Base-by-base conservation (phyloP, 1,140 invertebrate species). In the Drosophila willistoni region DNA sequence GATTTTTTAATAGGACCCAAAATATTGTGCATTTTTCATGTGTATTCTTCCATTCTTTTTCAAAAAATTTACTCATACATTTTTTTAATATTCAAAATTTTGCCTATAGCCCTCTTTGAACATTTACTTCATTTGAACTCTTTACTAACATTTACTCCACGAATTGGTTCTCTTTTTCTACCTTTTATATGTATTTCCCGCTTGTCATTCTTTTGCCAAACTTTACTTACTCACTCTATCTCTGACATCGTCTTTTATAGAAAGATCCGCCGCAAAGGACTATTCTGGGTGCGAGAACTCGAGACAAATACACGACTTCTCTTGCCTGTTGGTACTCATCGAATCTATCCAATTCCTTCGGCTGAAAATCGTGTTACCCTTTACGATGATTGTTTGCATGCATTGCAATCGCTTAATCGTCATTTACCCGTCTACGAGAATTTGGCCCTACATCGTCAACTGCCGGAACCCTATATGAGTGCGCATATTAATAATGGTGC, bases 401-500 rank as follows among this genome's bases (percentile, higher is more conserved):
- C 81, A n/a, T 22, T 91, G 12, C 80, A 90, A 41, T 41, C 79
- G 12, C 7, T 91, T 12, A 90, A 89, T 56, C 79, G 81, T 1
- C 79, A 76, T 1, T 3, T 68, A 13, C 83, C 81, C 1, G 56
- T 91, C 55, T 91, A 89, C 55, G 75, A 86, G 51, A 86, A 90
- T 60, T 25, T 44, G 3, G 81, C 74, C 34, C 77, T 90, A 12
- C 84, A 90, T 60, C 70, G 71, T 1, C 67, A 81, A 25, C 71
- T 91, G 10, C 90, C 90, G 17, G 90, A 91, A 29, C 82, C 80
- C 1, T 90, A 79, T 51, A 91, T 91, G 81, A 80, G 74, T 63
- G 64, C 79, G 1, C 83, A 90, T 47, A 85, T 92, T 29, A 85
- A 81, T 36, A 89, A 91, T 69, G 91, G 91, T 12, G 76, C 91